Percentiles rank a stretch among this genome's conserved stretches.
These are phyloP conservation scores for Tyrophagus putrescentiae DNA, from an alignment of 1,140 invertebrate species.

Conservation along the genomic window DNA sequence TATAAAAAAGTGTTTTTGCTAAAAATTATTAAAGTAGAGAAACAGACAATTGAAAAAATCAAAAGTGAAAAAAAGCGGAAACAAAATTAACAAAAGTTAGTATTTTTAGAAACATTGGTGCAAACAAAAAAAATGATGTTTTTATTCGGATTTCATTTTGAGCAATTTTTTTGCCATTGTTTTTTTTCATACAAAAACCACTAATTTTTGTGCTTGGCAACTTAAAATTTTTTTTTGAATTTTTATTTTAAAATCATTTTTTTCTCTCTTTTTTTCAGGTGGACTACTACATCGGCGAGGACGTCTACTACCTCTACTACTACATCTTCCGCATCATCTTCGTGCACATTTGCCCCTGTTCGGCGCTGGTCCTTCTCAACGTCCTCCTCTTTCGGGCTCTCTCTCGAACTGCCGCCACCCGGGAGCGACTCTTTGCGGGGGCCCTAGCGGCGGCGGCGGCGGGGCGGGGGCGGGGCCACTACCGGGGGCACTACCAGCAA, in stretches of 20 bases:
- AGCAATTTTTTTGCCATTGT: neutral
- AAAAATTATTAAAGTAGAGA: too few species aligned
- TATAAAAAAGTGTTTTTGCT: too few species aligned
- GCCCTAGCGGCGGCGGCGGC: neutral
- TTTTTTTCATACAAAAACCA: neutral
- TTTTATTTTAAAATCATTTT: neutral
- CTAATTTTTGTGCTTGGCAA: neutral
- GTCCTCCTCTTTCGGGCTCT: slow-evolving; percentile 68
- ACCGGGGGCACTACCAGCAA: neutral
- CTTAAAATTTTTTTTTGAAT: neutral
- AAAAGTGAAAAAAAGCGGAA: too few species aligned
- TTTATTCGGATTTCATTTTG: neutral
- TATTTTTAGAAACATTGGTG: too few species aligned
- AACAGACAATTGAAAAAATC: too few species aligned
- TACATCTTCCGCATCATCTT: slow-evolving; percentile 72
- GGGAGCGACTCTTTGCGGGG: slow-evolving; percentile 50
- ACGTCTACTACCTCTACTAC: slow-evolving; percentile 63
- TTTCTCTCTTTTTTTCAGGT: too few species aligned
- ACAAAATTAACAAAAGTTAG: too few species aligned
- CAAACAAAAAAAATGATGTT: neutral
- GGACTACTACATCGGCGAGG: slow-evolving; percentile 28
- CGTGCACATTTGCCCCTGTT: slow-evolving; percentile 74
- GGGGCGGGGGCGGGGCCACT: too few species aligned
- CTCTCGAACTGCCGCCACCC: slow-evolving; percentile 33
- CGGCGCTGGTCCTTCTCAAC: slow-evolving; percentile 72